A percentile compares a stretch with the other conserved stretches of the same genome.
These are phyloP conservation scores for Semibalanus balanoides DNA, from an alignment of 1,140 invertebrate genomes.

Conservation along the genomic window DNA sequence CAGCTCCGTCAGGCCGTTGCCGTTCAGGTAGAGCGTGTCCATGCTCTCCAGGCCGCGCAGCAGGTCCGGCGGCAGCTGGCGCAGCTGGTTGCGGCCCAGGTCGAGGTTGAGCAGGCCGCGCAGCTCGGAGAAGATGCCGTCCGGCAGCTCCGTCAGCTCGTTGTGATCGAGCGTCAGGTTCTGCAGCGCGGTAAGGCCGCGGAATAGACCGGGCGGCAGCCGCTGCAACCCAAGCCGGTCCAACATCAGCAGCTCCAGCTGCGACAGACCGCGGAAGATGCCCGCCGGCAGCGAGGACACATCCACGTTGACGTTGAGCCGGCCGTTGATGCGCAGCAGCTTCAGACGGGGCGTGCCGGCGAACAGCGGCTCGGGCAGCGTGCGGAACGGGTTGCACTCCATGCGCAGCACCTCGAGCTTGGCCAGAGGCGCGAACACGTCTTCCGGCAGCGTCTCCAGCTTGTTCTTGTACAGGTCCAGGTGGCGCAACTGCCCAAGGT, in stretches of 20 bases:
- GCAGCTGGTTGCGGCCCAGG: conserved; percentile 40
- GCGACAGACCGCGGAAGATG: background rate
- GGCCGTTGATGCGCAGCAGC: conserved; percentile 8
- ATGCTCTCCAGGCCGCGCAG: conserved; percentile 27
- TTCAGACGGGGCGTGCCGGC: background rate
- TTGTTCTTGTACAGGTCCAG: conserved; percentile 36
- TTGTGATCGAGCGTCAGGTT: conserved; percentile 31
- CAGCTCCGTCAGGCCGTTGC: conserved; percentile 35
- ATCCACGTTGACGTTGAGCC: background rate
- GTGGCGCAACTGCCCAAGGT: conserved; percentile 18
- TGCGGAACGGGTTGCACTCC: background rate
- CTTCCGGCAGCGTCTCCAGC: conserved; percentile 36
- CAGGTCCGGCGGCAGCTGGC: conserved; percentile 13
- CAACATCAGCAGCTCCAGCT: background rate
- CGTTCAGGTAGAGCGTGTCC: conserved; percentile 36
- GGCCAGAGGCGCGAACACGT: conserved; percentile 40
- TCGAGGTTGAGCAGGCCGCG: conserved; percentile 37
- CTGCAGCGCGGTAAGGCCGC: conserved; percentile 31
- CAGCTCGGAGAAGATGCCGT: conserved; percentile 41
- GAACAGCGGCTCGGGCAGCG: background rate
- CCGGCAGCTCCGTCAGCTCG: conserved; percentile 35
- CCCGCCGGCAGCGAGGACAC: background rate
- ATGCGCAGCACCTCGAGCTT: conserved; percentile 28
- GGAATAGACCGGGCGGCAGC: conserved; percentile 39
- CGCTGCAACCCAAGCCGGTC: conserved; percentile 4